Evolutionary conservation across 1,140 invertebrate genomes (phyloP).

Genomic region (Onthophagus taurus): DNA sequence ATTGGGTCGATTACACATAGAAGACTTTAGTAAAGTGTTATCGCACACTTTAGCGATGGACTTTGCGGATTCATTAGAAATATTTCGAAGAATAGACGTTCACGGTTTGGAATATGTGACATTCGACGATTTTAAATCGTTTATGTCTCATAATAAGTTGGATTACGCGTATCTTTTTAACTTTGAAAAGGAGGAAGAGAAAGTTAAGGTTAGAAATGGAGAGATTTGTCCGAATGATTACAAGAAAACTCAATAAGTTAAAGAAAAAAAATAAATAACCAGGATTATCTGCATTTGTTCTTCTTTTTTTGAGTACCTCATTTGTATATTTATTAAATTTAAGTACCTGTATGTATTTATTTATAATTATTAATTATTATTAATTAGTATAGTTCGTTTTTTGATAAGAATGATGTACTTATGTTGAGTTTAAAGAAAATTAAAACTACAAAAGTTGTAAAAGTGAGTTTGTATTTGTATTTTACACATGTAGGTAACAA

Average conservation of each 20-base stretch:
- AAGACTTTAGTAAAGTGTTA: constrained; percentile 39
- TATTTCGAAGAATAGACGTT: constrained; percentile 41
- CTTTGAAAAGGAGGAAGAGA: constrained; percentile 26
- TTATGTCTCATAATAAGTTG: constrained; percentile 1
- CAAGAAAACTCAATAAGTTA: constrained; percentile 19
- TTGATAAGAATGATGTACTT: too few relatives aligned
- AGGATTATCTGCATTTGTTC: too few relatives aligned
- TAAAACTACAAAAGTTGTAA: too few relatives aligned
- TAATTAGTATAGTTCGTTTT: too few relatives aligned
- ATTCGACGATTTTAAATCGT: constrained; percentile 37
- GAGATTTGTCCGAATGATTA: constrained; percentile 27
- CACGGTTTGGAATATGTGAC: constrained; percentile 42
- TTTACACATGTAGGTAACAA: too few relatives aligned
- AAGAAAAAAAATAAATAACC: too few relatives aligned
- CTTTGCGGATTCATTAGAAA: constrained; percentile 40
- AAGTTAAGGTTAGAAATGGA: constrained; percentile 26
- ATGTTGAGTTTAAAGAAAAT: too few relatives aligned
- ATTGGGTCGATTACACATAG: constrained; percentile 34
- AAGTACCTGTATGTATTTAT: too few relatives aligned
- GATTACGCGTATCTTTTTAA: constrained; percentile 5
- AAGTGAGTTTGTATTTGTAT: too few relatives aligned
- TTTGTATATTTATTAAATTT: too few relatives aligned
- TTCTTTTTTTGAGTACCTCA: too few relatives aligned
- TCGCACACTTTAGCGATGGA: constrained; percentile 39
- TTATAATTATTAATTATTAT: too few relatives aligned